phyloP scores from a whole-genome alignment of 2,113 vertebrate genomes.

The Eptatretus burgeri region DNA sequence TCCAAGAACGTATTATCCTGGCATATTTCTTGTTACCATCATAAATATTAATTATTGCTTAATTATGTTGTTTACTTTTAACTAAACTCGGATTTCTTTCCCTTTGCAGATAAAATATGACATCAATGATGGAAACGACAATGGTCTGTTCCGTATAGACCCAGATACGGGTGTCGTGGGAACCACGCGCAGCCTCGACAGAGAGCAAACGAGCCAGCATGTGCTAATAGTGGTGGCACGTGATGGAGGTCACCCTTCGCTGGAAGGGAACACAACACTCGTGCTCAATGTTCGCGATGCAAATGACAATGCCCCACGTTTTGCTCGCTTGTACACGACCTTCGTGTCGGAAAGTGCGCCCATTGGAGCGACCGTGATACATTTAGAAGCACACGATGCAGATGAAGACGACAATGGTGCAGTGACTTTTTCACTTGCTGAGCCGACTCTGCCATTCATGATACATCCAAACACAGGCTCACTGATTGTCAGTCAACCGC shows the following conservation, averaged over 20 bases:
- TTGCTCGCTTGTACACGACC: slow-evolving; percentile 83
- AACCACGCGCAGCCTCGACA: slow-evolving; percentile 43
- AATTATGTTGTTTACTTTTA: too few relatives aligned
- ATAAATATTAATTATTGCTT: too few relatives aligned
- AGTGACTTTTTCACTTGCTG: slow-evolving; percentile 53
- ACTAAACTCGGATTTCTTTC: too few relatives aligned
- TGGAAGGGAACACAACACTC: slow-evolving; percentile 33
- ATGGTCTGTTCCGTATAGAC: slow-evolving; percentile 51
- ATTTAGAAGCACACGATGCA: slow-evolving; percentile 71
- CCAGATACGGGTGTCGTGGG: slow-evolving; percentile 53
- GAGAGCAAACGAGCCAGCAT: slow-evolving; percentile 42
- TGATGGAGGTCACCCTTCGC: slow-evolving; percentile 36
- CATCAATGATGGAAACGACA: slow-evolving; percentile 44
- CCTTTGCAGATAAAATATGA: slow-evolving; percentile 35
- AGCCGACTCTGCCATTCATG: slow-evolving; percentile 42
- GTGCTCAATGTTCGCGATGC: slow-evolving; percentile 52
- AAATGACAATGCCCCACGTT: slow-evolving; percentile 71
- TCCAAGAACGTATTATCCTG: too few relatives aligned
- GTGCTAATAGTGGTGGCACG: slow-evolving; percentile 39
- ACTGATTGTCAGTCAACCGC: slow-evolving; percentile 49
- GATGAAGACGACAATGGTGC: slow-evolving; percentile 47
- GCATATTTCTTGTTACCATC: too few relatives aligned
- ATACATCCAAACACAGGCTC: slow-evolving; percentile 59
- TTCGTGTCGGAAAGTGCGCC: slow-evolving; percentile 62
- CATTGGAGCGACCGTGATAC: slow-evolving; percentile 48